Evolutionary conservation across 2,888 invertebrate species (phyloP).

Genomic region (Aquatica leii): DNA sequence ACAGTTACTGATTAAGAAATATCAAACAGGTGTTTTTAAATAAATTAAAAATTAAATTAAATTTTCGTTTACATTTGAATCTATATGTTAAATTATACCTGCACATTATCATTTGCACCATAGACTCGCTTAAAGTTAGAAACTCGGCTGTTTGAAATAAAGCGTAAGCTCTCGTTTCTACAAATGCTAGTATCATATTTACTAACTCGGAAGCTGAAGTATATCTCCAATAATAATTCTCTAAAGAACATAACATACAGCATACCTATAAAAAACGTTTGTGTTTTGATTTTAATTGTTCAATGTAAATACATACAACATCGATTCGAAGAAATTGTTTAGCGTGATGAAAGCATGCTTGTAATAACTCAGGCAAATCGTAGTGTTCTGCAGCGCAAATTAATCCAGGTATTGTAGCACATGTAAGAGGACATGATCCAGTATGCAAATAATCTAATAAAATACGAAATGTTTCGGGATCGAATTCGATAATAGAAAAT

Average conservation of each 20-base stretch:
- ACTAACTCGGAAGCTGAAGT: constrained; percentile 93
- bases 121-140: constrained; percentile 88
- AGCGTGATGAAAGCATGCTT: constrained; percentile 95
- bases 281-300: background rate
- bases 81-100: constrained; percentile 53
- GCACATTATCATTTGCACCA: constrained; percentile 94
- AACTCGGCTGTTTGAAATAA: constrained; percentile 87
- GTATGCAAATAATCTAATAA: constrained; percentile 92
- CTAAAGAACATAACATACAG: constrained; percentile 89
- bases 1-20: no score
- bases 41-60: no score
- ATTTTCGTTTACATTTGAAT: no score
- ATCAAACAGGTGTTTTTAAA: no score
- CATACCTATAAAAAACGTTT: constrained; percentile 69
- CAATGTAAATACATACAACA: constrained; percentile 68
- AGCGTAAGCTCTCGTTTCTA: constrained; percentile 85
- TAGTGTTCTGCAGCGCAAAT: constrained; percentile 96
- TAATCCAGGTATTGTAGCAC: constrained; percentile 90
- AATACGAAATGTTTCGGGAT: constrained; percentile 91
- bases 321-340: constrained; percentile 93
- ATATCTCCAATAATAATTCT: constrained; percentile 96
- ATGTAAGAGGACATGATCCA: constrained; percentile 90
- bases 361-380: constrained; percentile 89
- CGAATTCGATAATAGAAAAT: constrained; percentile 95
- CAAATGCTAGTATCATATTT: constrained; percentile 92